Conservation (phyloP, 2,113 vertebrate species). For the Gnathonemus longibarbis region DNA sequence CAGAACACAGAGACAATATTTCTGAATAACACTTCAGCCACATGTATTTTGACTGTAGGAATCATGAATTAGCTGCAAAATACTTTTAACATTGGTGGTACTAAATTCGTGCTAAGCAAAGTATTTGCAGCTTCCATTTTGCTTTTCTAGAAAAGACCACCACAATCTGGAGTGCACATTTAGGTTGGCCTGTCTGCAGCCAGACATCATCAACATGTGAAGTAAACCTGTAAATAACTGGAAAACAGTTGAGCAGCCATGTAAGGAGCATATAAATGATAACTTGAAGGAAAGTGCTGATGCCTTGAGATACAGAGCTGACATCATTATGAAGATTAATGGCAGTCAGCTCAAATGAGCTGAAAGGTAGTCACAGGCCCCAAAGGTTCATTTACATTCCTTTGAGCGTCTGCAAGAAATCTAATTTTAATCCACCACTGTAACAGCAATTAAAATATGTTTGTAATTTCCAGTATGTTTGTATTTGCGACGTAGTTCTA, state of each 20-base stretch:
- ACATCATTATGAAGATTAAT: slow-evolving; percentile 29
- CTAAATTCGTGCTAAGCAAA: not conserved
- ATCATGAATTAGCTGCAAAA: not conserved
- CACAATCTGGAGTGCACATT: not conserved
- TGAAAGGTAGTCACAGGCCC: not conserved
- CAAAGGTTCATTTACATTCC: slow-evolving; percentile 24
- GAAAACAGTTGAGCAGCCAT: slow-evolving; percentile 3
- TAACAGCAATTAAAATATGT: slow-evolving; percentile 37
- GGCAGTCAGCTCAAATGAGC: slow-evolving; percentile 9
- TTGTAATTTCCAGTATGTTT: slow-evolving; percentile 29
- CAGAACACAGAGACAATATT: not conserved
- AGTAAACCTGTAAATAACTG: slow-evolving; percentile 15
- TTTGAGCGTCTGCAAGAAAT: slow-evolving; percentile 13
- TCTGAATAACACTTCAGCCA: not conserved
- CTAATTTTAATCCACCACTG: slow-evolving; percentile 23
- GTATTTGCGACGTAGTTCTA: slow-evolving; percentile 36
- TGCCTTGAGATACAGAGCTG: slow-evolving; percentile 12
- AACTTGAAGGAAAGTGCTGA: slow-evolving; percentile 21
- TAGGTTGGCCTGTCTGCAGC: not conserved
- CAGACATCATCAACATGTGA: slow-evolving; percentile 20
- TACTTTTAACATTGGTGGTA: not conserved
- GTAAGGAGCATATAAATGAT: not conserved
- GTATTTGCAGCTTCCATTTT: not conserved
- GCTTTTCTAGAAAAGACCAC: not conserved
- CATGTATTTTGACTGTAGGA: not conserved